Evolutionary conservation across 92 coral and sea anemone species (phyloP), one percentile per base, ranked within the genome.

Genomic region (Isaurus tuberculatus): DNA sequence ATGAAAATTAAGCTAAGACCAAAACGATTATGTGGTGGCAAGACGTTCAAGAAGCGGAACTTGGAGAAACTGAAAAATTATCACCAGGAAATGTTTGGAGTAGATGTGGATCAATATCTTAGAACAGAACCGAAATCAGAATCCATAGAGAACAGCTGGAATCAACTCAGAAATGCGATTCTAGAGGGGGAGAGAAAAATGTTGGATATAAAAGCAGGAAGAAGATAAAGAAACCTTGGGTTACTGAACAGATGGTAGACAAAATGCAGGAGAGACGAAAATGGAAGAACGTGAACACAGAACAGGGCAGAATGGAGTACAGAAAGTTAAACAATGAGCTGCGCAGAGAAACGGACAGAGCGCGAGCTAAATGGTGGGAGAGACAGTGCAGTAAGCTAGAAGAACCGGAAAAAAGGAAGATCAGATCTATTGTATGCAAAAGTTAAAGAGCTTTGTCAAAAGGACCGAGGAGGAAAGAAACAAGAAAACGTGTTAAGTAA

Each of bases 201-300:
- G 27, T 68, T 27, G 86, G 82, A 25, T 67, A 82, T 31, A 81
- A 82, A 48, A 42, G 65, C 46, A 67, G 86, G 80, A 82, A 57
- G 64, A 65, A 65, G 60, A 29, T 75, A n/a, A 82, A 82, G 80
- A 82, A 82, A 42, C 81, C 86, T 19, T 82, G 80, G 86, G 67
- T 82, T 32, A 82, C 86, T 19, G 80, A 82, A 51, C 79, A 72
- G 81, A 82, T 82, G 86, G 33, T 82, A 32, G 80, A 82, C 65
- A 82, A 68, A 32, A 68, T 66, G 86, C n/a, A n/a, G n/a, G 81
- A 82, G 53, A 30, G 73, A 80, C 20, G 28, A 4, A 28, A 28
- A 65, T 55, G 29, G 68, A 77, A 61, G 68, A 61, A 61, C 32
- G 68, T 61, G 32, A 79, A 67, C 42, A 69, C 79, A 8, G 29